Evolutionary conservation across 92 coral and sea anemone species (phyloP).

Genomic region (Zoanthus gigantus): DNA sequence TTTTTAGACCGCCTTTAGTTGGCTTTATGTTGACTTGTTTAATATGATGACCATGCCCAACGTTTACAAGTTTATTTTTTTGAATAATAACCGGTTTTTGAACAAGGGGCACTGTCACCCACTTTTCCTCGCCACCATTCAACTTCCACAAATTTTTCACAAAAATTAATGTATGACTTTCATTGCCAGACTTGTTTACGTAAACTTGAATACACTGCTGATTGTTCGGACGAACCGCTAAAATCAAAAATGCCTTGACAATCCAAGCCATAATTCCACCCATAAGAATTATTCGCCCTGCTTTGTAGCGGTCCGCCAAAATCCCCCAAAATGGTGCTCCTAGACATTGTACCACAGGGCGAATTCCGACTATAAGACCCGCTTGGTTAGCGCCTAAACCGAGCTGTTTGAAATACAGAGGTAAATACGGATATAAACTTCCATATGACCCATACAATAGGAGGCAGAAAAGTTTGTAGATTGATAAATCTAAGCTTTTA

Average conservation of each 20-base stretch:
- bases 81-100: slow-evolving; percentile 24
- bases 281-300: slow-evolving; percentile 73
- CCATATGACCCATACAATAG: slow-evolving; percentile 90
- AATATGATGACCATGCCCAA: background rate
- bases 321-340: slow-evolving; percentile 92
- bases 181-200: slow-evolving; percentile 66
- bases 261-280: slow-evolving; percentile 89
- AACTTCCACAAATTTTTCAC: slow-evolving; percentile 66
- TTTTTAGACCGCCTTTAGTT: background rate
- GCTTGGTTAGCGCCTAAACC: slow-evolving; percentile 76
- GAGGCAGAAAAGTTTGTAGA: slow-evolving; percentile 88
- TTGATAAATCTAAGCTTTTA: slow-evolving; percentile 55
- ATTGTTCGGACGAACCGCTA: slow-evolving; percentile 77
- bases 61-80: slow-evolving; percentile 18
- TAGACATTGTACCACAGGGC: slow-evolving; percentile 87
- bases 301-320: slow-evolving; percentile 80
- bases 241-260: slow-evolving; percentile 73
- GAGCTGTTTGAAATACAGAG: slow-evolving; percentile 89
- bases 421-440: slow-evolving; percentile 78
- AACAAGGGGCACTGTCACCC: slow-evolving; percentile 61
- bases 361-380: slow-evolving; percentile 82
- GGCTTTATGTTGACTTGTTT: slow-evolving; percentile 9
- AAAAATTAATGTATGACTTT: slow-evolving; percentile 52
- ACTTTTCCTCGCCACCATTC: slow-evolving; percentile 34
- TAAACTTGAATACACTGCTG: slow-evolving; percentile 84